phyloP scores from a whole-genome alignment of 2,113 vertebrate species.

The Micronisus gabar region DNA sequence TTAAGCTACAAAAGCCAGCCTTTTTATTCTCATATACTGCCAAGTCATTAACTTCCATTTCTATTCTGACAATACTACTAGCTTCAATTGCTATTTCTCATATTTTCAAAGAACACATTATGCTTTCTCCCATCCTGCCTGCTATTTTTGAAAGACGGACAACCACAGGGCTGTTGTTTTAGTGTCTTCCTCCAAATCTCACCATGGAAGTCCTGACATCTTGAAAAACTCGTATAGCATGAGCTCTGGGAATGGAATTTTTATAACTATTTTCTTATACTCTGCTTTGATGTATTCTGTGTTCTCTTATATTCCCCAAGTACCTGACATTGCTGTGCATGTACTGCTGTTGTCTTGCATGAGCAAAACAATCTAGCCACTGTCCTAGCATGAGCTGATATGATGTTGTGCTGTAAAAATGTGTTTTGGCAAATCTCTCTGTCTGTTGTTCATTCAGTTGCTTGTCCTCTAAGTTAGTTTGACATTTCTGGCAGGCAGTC shows the following conservation, averaged over 20 bases:
- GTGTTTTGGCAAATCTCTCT: neutral
- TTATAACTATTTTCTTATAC: neutral
- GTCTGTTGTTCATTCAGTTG: neutral
- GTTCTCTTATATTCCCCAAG: neutral
- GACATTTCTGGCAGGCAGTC: neutral
- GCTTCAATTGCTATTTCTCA: neutral
- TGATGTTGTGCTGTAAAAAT: neutral
- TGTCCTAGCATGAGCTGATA: neutral
- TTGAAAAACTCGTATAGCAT: neutral
- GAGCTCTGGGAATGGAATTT: neutral
- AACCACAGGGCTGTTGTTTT: neutral
- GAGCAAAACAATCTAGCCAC: neutral
- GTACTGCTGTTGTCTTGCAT: neutral
- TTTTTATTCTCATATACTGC: neutral
- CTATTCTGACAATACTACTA: neutral
- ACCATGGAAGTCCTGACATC: neutral
- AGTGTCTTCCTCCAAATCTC: neutral
- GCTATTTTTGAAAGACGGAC: neutral
- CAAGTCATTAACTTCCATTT: neutral
- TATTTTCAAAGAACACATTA: neutral
- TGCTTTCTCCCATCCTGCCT: neutral
- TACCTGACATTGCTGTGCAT: neutral
- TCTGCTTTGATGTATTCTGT: neutral
- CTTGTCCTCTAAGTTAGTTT: neutral
- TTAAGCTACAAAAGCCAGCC: neutral